Conservation (phyloP, 2,888 invertebrate species). For the Allacma fusca region DNA sequence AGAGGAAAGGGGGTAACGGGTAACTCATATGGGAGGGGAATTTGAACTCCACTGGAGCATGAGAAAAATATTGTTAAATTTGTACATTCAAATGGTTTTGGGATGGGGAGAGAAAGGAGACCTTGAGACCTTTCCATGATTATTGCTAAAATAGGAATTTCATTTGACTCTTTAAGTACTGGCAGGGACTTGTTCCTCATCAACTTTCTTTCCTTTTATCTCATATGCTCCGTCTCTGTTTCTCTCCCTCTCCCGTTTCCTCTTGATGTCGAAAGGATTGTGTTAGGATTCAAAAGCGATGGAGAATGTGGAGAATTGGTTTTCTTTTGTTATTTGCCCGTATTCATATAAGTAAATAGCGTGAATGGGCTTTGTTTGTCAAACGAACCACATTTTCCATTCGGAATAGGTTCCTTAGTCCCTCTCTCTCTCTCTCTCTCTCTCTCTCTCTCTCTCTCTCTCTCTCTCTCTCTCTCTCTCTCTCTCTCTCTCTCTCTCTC, state of each 20-base stretch:
- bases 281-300: not conserved
- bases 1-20: no score
- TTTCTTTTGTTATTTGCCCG: not conserved
- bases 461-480: no score
- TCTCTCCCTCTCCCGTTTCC: not conserved
- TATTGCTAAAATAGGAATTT: not conserved
- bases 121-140: slow-evolving; percentile 3
- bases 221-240: not conserved
- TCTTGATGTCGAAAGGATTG: not conserved
- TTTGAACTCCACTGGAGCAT: no score
- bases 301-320: not conserved
- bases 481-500: no score
- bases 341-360: slow-evolving; percentile 7
- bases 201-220: not conserved
- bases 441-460: no score
- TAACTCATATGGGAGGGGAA: no score
- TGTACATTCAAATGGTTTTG: not conserved
- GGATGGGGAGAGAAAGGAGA: not conserved
- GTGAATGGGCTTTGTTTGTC: not conserved
- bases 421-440: no score
- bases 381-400: not conserved
- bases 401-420: not conserved
- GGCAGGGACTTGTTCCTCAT: not conserved
- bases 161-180: slow-evolving; percentile 11
- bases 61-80: no score